A percentile compares a stretch with the other conserved stretches of the same genome.
These are phyloP conservation scores for Drosophila kurseongensis DNA, from an alignment of 1,140 invertebrate species.

Conservation along the genomic window DNA sequence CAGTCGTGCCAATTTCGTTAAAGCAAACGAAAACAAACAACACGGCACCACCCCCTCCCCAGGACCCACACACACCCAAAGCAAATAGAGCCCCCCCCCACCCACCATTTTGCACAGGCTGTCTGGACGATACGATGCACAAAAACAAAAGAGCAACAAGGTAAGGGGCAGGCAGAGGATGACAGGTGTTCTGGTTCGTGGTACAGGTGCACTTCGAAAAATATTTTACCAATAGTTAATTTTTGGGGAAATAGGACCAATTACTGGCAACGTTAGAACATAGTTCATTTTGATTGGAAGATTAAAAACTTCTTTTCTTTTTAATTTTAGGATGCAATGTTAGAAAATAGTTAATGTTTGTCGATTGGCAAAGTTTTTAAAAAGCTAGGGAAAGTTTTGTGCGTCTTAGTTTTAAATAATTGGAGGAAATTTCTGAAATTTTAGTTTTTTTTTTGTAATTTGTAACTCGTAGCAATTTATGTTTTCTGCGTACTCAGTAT, in stretches of 20 bases:
- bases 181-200: constrained; percentile 5
- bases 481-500: no score
- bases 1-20: constrained; percentile 72
- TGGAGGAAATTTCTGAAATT: no score
- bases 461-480: no score
- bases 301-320: no score
- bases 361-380: no score
- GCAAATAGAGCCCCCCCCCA: constrained; percentile 19
- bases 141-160: constrained; percentile 51
- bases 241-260: background rate
- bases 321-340: no score
- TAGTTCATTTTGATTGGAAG: no score
- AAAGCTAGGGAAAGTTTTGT: no score
- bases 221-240: background rate
- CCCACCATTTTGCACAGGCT: background rate
- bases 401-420: no score
- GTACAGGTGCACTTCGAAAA: constrained; percentile 3
- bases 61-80: background rate
- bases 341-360: no score
- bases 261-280: no score
- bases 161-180: background rate
- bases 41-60: constrained; percentile 6
- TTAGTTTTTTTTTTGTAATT: no score
- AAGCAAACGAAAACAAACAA: constrained; percentile 74
- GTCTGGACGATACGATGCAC: constrained; percentile 43